Conservation (phyloP, 2,113 vertebrate species). For the Alaudala cheleensis region DNA sequence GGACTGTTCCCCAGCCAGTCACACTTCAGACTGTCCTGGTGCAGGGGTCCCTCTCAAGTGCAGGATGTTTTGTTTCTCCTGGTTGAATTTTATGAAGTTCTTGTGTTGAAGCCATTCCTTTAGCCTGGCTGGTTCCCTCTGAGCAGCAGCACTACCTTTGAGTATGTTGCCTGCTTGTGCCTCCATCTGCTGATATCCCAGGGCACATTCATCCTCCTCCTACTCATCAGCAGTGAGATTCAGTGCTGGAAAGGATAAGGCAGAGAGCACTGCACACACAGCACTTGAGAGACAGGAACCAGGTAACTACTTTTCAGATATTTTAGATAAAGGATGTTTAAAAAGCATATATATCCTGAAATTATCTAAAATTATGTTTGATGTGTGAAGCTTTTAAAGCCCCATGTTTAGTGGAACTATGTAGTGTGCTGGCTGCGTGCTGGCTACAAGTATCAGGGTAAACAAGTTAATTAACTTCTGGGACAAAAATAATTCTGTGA, state of each 20-base stretch:
- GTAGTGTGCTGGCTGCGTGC: neutral
- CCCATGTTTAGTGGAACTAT: neutral
- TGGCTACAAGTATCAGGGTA: neutral
- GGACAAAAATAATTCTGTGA: neutral
- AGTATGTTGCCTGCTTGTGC: accelerated
- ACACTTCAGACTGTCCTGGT: neutral
- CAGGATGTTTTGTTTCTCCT: neutral
- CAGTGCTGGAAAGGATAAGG: neutral
- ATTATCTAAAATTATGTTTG: neutral
- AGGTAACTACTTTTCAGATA: neutral
- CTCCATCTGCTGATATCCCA: neutral
- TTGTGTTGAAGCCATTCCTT: neutral
- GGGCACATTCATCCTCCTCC: neutral
- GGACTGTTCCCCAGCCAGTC: neutral
- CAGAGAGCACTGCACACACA: neutral
- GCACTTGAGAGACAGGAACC: neutral
- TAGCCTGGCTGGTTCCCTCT: neutral
- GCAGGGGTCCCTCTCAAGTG: neutral
- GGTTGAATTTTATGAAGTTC: neutral
- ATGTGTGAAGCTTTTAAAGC: neutral
- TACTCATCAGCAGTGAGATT: neutral
- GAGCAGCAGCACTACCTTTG: neutral
- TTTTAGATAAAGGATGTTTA: neutral
- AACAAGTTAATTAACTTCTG: neutral
- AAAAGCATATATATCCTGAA: neutral